phyloP scores from a whole-genome alignment of 2,797 vertebrate genomes.

The Pteronotus mesoamericanus region DNA sequence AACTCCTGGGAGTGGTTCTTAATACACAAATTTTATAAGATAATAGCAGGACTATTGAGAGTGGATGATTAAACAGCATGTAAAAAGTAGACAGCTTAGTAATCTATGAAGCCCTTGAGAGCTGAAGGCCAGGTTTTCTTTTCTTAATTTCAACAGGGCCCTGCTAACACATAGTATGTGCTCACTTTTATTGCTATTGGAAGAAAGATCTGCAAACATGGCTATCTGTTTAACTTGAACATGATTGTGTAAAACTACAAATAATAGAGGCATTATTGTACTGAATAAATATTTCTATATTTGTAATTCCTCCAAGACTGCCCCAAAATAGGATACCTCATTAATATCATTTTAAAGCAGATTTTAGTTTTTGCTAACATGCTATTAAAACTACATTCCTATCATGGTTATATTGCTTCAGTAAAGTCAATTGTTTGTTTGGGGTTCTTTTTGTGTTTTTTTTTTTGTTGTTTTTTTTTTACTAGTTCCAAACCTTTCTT shows the following conservation, averaged over 20 bases:
- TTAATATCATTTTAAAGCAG: neutral
- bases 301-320: neutral
- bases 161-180: neutral
- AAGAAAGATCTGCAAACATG: neutral
- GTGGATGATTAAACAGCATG: neutral
- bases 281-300: neutral
- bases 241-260: neutral
- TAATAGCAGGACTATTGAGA: neutral
- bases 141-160: neutral
- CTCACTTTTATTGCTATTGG: neutral
- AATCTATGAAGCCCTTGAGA: neutral
- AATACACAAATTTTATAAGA: neutral
- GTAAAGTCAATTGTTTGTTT: neutral
- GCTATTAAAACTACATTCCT: neutral
- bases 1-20: neutral
- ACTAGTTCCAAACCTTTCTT: neutral
- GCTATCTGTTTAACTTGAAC: neutral
- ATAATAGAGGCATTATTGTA: neutral
- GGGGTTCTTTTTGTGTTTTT: no score
- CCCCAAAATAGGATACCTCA: neutral
- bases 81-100: neutral
- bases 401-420: neutral
- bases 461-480: neutral
- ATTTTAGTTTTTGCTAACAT: neutral
- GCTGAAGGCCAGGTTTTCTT: neutral